A percentile compares a stretch with the other conserved stretches of the same genome.
These are phyloP conservation scores for Carabus problematicus DNA, from an alignment of 2,888 invertebrate genomes.

Conservation along the genomic window DNA sequence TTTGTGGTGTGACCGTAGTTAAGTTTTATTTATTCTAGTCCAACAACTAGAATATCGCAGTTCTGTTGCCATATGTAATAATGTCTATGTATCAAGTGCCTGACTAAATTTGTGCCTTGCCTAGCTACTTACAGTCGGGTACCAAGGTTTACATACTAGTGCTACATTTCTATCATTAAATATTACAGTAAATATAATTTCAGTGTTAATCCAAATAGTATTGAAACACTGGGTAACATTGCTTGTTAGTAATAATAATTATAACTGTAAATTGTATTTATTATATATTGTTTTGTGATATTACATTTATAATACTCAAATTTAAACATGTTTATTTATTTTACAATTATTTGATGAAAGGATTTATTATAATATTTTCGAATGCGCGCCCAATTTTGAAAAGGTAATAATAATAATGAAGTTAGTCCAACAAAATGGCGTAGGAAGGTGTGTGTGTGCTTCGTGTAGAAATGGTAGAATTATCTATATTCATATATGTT, in stretches of 20 bases:
- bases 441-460: conserved; percentile 31
- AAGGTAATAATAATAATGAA: conserved; percentile 35
- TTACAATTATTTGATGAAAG: no score
- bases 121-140: conserved; percentile 14
- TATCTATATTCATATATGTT: conserved; percentile 8
- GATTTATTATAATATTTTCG: no score
- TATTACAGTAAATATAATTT: conserved; percentile 9
- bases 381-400: conserved; percentile 33
- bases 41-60: conserved; percentile 25
- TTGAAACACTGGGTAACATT: no score
- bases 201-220: no score
- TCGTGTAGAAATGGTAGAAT: conserved; percentile 13
- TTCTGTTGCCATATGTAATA: conserved; percentile 18
- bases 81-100: conserved; percentile 35
- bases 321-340: no score
- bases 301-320: conserved; percentile 7
- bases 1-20: conserved; percentile 19
- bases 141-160: conserved; percentile 26
- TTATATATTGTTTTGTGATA: conserved; percentile 11
- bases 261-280: no score
- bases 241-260: no score
- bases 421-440: conserved; percentile 39
- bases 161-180: conserved; percentile 31
- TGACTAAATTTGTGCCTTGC: conserved; percentile 40
- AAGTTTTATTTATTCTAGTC: conserved; percentile 38